A percentile compares a stretch with the other conserved stretches of the same genome.
Conservation (phyloP, 2,113 vertebrate species). For the Corythornis cristatus region DNA sequence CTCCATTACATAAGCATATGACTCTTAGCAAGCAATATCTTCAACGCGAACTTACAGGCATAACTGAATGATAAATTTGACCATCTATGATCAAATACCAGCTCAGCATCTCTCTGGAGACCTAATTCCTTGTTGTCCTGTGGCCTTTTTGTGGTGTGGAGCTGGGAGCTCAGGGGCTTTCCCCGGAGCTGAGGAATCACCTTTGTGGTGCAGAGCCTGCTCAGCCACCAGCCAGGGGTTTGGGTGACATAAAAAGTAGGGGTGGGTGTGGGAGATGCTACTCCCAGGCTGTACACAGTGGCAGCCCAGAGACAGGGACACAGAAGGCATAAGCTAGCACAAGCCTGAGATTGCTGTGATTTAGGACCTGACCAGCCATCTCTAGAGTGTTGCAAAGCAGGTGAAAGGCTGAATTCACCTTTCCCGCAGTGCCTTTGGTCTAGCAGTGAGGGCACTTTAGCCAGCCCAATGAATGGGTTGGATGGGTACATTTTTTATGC, state of each 20-base stretch:
- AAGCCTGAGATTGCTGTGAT: conserved; percentile 60
- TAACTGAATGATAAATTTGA: not conserved
- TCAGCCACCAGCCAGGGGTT: not conserved
- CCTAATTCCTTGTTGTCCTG: not conserved
- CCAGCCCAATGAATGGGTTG: conserved; percentile 17
- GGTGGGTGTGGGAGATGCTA: not conserved
- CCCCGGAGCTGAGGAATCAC: not conserved
- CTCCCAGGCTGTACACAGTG: fast-evolving
- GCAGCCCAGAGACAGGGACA: not conserved
- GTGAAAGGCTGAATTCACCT: not conserved
- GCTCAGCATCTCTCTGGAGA: not conserved
- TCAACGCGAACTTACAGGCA: not conserved
- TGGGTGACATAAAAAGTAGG: not conserved
- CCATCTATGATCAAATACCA: not conserved
- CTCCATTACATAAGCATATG: not conserved
- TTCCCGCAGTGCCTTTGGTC: conserved; percentile 57
- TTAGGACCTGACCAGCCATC: conserved; percentile 49
- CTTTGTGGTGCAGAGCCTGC: conserved; percentile 40
- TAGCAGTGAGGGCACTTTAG: conserved; percentile 58
- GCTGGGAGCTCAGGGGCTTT: not conserved
- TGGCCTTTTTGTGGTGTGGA: not conserved
- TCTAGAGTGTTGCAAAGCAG: not conserved
- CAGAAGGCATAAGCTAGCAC: not conserved
- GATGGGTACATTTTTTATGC: conserved; percentile 44
- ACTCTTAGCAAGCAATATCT: not conserved